These are phyloP conservation scores for Rhagium mordax DNA, from an alignment of 2,888 invertebrate genomes.

Conservation along the genomic window DNA sequence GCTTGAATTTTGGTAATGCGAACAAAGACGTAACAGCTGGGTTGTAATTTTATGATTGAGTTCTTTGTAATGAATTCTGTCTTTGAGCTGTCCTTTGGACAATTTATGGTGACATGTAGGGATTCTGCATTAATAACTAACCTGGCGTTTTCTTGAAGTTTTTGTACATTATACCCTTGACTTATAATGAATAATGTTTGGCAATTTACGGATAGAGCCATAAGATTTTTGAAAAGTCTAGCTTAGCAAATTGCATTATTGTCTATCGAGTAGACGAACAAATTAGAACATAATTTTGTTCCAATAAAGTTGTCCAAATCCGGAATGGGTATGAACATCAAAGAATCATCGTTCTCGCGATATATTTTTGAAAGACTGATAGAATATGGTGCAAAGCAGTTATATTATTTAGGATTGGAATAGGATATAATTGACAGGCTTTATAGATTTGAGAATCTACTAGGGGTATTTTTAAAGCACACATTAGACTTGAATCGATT, in stretches of 20 bases:
- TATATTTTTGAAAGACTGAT: neutral
- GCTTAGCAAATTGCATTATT: neutral
- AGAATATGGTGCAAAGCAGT: conserved; percentile 13
- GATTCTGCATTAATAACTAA: neutral
- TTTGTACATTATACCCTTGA: neutral
- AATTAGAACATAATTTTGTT: neutral
- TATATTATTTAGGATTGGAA: neutral
- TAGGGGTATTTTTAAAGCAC: neutral
- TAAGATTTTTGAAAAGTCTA: neutral
- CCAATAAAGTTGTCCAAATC: neutral
- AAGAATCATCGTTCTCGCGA: conserved; percentile 1
- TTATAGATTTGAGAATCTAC: neutral
- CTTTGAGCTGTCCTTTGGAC: neutral
- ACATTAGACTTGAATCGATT: neutral
- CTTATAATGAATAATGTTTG: neutral
- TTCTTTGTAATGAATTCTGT: neutral
- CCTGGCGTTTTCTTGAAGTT: neutral
- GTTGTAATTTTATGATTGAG: neutral
- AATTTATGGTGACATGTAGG: neutral
- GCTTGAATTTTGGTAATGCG: neutral
- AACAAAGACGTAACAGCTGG: neutral
- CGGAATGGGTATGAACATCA: neutral
- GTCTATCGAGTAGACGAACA: neutral
- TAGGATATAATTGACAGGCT: neutral
- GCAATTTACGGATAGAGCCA: neutral